Base-by-base conservation (phyloP, 2,797 vertebrate species). In the Rhynchotus rufescens region DNA sequence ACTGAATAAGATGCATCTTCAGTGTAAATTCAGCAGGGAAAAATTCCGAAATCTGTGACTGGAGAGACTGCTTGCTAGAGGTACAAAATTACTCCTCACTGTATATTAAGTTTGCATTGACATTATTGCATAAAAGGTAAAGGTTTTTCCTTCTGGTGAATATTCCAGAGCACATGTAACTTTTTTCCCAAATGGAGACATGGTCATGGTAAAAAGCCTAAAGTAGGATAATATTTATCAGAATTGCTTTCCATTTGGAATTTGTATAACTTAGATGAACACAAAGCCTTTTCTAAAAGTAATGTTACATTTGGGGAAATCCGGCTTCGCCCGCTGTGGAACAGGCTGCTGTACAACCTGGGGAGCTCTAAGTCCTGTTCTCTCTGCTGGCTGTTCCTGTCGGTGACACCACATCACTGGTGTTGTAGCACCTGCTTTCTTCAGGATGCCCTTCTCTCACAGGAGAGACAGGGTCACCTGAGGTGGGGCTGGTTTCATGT, bases 331-430 rank as follows among this genome's bases (percentile, higher is more conserved):
- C 59, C 16, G 15, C 10, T 25, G 3, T 10, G 38, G n/a, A 30
- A 62, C 17, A 73, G 73, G 82, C 12, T 4, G 52, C n/a, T 60
- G 45, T 26, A 15, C 8, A 69, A 68, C 9, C 16, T 61, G 19
- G 42, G 49, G 45, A 32, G 13, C n/a, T 34, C n/a, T 15, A 1
- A 7, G 15, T 4, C 4, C 22, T 36, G 26, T 32, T 44, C 5
- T 57, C 22, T 60, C 56, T 81, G 32, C 23, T 1, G 5, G 14
- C 14, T 1, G 0, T 14, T 83, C 59, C 23, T 65, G 17, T 28
- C 42, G 64, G 30, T 1, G 19, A 10, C 71, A 28, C 12, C 4
- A 0, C 4, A 1, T 59, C 59, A 9, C 34, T 3, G 10, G 32
- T n/a, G 8, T 22, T 17, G 54, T 47, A 28, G 28, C 6, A 22